Evolutionary conservation across 2,797 vertebrate species (phyloP).

Genomic region (Naso thynnoides): DNA sequence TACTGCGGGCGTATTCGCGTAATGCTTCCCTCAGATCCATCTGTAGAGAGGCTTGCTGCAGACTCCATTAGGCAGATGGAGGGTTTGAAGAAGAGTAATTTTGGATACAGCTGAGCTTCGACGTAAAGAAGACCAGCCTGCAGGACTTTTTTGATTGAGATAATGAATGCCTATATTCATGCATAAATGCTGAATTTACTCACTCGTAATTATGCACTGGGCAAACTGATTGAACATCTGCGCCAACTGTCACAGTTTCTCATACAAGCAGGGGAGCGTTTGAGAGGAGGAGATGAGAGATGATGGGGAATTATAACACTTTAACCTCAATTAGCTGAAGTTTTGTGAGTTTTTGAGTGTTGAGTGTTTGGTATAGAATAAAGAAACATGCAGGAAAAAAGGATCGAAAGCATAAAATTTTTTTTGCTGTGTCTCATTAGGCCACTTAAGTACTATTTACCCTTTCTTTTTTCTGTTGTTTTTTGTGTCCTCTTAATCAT

Average conservation of each 20-base stretch:
- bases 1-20: conserved; percentile 11
- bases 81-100: conserved; percentile 22
- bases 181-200: conserved; percentile 41
- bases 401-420: too few relatives aligned
- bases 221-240: conserved; percentile 39
- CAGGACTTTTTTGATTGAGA: conserved; percentile 4
- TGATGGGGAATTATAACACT: conserved; percentile 12
- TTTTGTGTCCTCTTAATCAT: not conserved
- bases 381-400: not conserved
- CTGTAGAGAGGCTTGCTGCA: conserved; percentile 30
- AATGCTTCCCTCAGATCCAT: conserved; percentile 18
- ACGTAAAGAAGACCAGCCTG: conserved; percentile 12
- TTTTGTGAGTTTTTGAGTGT: not conserved
- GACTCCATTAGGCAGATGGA: conserved; percentile 49
- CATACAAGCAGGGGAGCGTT: conserved; percentile 20
- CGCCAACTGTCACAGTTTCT: conserved; percentile 36
- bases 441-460: not conserved
- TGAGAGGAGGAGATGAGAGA: conserved; percentile 18
- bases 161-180: conserved; percentile 26
- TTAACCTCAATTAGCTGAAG: conserved; percentile 18
- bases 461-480: not conserved
- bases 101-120: conserved; percentile 19
- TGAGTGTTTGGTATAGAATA: not conserved
- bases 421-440: conserved; percentile 1
- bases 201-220: conserved; percentile 43